These are phyloP conservation scores for Drosophila kikkawai DNA, from an alignment of 1,140 invertebrate genomes.

Conservation along the genomic window DNA sequence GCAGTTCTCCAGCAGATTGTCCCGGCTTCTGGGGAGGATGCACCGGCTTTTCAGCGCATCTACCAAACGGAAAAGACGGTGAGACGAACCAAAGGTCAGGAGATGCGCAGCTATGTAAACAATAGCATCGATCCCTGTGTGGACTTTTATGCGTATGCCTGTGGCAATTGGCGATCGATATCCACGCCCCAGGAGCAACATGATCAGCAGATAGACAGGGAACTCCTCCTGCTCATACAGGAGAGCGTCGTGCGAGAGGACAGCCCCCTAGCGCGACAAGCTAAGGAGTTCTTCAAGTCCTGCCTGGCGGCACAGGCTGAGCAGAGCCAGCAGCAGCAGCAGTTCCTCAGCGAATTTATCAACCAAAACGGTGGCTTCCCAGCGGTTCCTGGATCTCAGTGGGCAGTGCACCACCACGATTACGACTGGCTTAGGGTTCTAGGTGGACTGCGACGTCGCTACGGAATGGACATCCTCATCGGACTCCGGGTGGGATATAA, in stretches of 20 bases:
- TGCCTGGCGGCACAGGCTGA: constrained; percentile 92
- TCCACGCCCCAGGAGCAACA: constrained; percentile 90
- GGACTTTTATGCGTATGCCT: constrained; percentile 92
- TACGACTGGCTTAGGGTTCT: constrained; percentile 90
- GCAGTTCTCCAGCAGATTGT: background rate
- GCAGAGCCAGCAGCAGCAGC: constrained; percentile 91
- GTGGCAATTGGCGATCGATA: constrained; percentile 87
- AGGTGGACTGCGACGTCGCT: constrained; percentile 89
- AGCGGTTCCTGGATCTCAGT: constrained; percentile 71
- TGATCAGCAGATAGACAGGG: constrained; percentile 89
- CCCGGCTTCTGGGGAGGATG: background rate
- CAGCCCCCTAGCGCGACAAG: constrained; percentile 86
- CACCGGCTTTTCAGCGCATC: constrained; percentile 71
- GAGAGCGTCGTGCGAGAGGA: constrained; percentile 72
- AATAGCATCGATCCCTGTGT: constrained; percentile 91
- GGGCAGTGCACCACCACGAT: constrained; percentile 61
- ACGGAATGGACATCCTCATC: constrained; percentile 92
- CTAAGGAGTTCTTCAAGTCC: constrained; percentile 93
- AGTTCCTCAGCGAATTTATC: constrained; percentile 89
- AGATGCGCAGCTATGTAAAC: constrained; percentile 92
- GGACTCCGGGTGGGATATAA: constrained; percentile 94
- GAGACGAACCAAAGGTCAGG: constrained; percentile 85
- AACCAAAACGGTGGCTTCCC: constrained; percentile 77
- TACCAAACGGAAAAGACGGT: constrained; percentile 83
- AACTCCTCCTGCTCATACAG: constrained; percentile 89